Base-by-base conservation (phyloP, 2,888 invertebrate genomes). In the Sphaerophoria rueppellii region DNA sequence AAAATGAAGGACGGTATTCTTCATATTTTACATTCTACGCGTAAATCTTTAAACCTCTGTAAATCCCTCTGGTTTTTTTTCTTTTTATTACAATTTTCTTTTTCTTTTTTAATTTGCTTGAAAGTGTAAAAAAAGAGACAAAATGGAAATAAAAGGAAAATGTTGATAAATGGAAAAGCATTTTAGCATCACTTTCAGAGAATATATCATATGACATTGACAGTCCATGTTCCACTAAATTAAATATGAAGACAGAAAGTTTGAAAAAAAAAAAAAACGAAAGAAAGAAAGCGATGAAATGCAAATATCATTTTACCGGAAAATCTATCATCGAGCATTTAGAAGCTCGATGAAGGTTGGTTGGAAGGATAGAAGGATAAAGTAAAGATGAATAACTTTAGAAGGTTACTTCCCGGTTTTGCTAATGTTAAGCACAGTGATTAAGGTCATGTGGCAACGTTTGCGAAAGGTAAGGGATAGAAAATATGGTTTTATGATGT, bases 201-300 rank as follows among this genome's bases (percentile, higher is more conserved):
- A 35, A 58, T 65, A 37, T 37, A 34, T 65, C 48, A 67, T 61
- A 46, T 61, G 61, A 70, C 50, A 61, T 61, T 61, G 46, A 61
- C 54, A 71, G 57, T 63, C 63, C 55, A 50, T 55, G 55, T 63
- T 63, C 57, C 57, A 50, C 48, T 77, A 57, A 57, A 71, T 63
- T 63, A 57, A 63, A 37, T 46, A 61, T 14, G 40, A 24, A 24
- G 24, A 24, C 24, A 24, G 24, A 24, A 24, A 24, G 24, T 2
- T 24, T 40, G 40, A 40, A 40, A 32, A 48, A 12, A 52, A 57
- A 35, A 34, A 1, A 40, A 40, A 40, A 32, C 40, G 11, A 52
- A 57, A 35, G 40, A 1, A 40, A 43, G 43, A 46, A 54, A 70
- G 52, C 48, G 54, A 48, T 63, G 32, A 63, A 55, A 61, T 63